Evolutionary conservation across 2,797 vertebrate species (phyloP).

Genomic region (Ambastaia sidthimunki): DNA sequence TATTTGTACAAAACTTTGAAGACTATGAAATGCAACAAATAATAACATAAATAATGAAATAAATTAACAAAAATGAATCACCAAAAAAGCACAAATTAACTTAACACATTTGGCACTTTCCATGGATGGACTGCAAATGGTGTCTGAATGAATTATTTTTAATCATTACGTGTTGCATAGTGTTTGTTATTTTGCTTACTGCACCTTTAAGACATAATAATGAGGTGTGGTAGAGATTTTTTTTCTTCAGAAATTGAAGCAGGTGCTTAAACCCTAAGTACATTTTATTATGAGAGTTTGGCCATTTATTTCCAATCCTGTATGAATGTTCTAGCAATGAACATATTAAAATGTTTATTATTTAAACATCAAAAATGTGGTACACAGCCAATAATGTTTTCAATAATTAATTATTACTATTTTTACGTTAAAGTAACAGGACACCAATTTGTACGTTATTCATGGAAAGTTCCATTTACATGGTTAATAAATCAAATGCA

Average conservation of each 20-base stretch:
- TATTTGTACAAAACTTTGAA: slow-evolving; percentile 71
- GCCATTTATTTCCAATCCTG: too few species aligned
- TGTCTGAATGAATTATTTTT: background rate
- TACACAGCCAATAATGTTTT: too few species aligned
- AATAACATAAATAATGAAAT: slow-evolving; percentile 51
- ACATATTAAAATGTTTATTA: too few species aligned
- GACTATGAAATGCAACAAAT: slow-evolving; percentile 58
- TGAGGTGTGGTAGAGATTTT: too few species aligned
- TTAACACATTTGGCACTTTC: slow-evolving; percentile 45
- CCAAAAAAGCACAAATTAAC: slow-evolving; percentile 53
- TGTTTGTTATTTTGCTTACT: too few species aligned
- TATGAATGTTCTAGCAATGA: too few species aligned
- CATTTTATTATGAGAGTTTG: too few species aligned
- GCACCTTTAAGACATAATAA: too few species aligned
- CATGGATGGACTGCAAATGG: slow-evolving; percentile 1
- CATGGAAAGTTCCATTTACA: slow-evolving; percentile 24
- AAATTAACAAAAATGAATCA: slow-evolving; percentile 61
- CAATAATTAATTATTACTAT: background rate
- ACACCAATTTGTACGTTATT: background rate
- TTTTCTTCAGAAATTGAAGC: background rate
- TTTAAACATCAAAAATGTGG: too few species aligned
- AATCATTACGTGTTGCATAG: too few species aligned
- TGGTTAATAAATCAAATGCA: slow-evolving; percentile 69
- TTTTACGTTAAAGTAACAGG: background rate
- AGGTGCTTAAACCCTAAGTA: background rate